These are phyloP conservation scores for Pseudachorutes palmiensis DNA, from an alignment of 1,140 invertebrate species.

Conservation along the genomic window DNA sequence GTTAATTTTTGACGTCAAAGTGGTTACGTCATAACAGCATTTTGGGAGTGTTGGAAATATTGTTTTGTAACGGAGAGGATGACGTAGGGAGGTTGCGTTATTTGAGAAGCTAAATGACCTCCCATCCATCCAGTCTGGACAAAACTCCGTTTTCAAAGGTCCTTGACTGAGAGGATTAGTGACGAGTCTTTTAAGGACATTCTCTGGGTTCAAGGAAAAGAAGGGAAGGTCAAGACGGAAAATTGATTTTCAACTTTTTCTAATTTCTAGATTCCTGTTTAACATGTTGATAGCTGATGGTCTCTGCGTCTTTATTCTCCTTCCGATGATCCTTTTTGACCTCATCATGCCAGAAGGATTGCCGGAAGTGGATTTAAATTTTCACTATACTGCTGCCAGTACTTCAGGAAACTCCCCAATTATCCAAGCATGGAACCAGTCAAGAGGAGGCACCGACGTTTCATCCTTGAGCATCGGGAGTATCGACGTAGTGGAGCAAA, in stretches of 20 bases:
- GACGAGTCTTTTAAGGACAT: background rate
- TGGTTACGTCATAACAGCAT: no score
- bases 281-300: slow-evolving; percentile 18
- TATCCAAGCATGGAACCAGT: background rate
- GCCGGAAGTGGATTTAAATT: background rate
- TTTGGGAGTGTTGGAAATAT: background rate
- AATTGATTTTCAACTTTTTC: background rate
- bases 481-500: no score
- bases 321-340: slow-evolving; percentile 14
- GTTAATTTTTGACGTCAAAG: background rate
- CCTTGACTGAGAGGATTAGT: background rate
- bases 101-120: background rate
- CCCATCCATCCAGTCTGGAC: background rate
- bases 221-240: background rate
- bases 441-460: no score
- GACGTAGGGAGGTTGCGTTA: background rate
- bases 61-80: background rate
- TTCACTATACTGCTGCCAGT: background rate
- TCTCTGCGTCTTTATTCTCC: slow-evolving; percentile 12
- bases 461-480: background rate
- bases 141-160: background rate
- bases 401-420: background rate
- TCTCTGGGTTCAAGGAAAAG: background rate
- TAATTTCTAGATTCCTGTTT: slow-evolving; percentile 14
- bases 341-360: background rate